A percentile compares a stretch with the other conserved stretches of the same genome.
Conservation (phyloP, 2,888 invertebrate genomes). For the Platycheirus albimanus region DNA sequence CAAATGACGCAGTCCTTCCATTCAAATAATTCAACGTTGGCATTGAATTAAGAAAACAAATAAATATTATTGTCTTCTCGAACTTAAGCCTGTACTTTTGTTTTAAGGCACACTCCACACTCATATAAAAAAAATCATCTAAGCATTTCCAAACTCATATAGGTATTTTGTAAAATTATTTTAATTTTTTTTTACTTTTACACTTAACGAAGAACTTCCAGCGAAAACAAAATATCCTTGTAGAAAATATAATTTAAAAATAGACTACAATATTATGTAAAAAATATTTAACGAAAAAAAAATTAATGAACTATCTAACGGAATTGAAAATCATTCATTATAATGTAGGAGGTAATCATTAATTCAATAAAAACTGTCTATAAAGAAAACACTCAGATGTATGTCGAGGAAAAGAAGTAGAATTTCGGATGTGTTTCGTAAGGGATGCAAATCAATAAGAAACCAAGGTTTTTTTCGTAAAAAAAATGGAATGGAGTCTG, state of each 20-base stretch:
- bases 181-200: constrained; percentile 28
- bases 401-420: no score
- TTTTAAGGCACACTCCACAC: constrained; percentile 12
- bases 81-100: constrained; percentile 11
- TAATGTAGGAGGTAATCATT: no score
- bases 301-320: constrained; percentile 21
- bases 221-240: constrained; percentile 15
- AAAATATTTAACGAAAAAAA: constrained; percentile 30
- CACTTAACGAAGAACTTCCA: constrained; percentile 58
- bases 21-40: constrained; percentile 73
- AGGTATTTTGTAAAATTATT: constrained; percentile 30
- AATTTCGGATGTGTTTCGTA: no score
- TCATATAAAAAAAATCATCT: constrained; percentile 21
- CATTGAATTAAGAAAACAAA: constrained; percentile 46
- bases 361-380: constrained; percentile 7
- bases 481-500: no score
- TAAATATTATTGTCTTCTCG: constrained; percentile 16
- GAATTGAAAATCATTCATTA: constrained; percentile 45
- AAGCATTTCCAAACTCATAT: constrained; percentile 30
- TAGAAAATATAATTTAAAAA: constrained; percentile 8
- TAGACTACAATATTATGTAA: constrained; percentile 3
- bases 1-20: constrained; percentile 76
- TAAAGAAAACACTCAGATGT: constrained; percentile 9
- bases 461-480: no score
- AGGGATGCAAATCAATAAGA: no score